Evolutionary conservation across 2,888 invertebrate species (phyloP).

Genomic region (Hyposoter didymator): DNA sequence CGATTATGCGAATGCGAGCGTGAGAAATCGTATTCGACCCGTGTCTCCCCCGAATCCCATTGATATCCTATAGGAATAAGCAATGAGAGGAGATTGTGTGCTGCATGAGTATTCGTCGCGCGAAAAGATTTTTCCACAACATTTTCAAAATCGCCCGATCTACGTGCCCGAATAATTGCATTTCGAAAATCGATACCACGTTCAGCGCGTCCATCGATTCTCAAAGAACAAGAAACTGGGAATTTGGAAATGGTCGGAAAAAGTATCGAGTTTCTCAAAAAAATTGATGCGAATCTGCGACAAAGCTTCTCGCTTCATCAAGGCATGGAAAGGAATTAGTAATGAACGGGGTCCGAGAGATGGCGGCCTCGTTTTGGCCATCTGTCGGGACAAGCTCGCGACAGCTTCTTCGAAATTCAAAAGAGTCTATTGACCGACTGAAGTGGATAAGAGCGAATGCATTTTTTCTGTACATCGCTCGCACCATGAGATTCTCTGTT

Average conservation of each 20-base stretch:
- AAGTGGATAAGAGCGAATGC: conserved; percentile 9
- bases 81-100: conserved; percentile 29
- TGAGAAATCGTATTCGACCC: conserved; percentile 60
- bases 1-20: conserved; percentile 63
- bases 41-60: conserved; percentile 41
- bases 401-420: background rate
- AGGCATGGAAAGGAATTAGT: background rate
- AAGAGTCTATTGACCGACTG: conserved; percentile 32
- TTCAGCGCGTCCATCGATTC: background rate
- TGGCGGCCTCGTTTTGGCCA: conserved; percentile 46
- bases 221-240: conserved; percentile 20
- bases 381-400: conserved; percentile 36
- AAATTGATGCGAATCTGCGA: background rate
- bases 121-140: too few species aligned
- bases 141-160: background rate
- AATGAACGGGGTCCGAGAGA: conserved; percentile 32
- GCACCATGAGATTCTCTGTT: too few species aligned
- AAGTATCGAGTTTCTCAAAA: background rate
- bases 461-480: background rate
- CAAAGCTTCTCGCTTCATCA: background rate
- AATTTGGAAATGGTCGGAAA: background rate
- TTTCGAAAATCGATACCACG: conserved; percentile 28
- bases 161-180: conserved; percentile 38
- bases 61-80: conserved; percentile 62
- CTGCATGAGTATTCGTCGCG: background rate